Conservation (phyloP, 2,888 invertebrate species). For the Drosophila merina region DNA sequence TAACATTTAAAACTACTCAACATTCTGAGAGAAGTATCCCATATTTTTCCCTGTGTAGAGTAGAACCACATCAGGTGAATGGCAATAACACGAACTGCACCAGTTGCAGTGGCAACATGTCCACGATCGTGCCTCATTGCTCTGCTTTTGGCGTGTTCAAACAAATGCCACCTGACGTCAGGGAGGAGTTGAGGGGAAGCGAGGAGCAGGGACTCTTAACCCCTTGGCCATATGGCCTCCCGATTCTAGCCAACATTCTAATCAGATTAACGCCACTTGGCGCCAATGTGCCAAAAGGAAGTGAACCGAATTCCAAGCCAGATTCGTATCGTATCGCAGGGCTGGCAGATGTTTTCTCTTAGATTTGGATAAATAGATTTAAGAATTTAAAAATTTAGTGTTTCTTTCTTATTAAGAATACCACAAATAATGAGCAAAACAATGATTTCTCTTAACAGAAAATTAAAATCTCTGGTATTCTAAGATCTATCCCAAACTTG, state of each 20-base stretch:
- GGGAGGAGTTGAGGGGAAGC: neutral
- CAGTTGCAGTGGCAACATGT: slow-evolving; percentile 26
- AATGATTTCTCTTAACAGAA: neutral
- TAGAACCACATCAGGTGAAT: slow-evolving; percentile 60
- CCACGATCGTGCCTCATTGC: slow-evolving; percentile 45
- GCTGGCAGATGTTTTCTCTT: slow-evolving; percentile 3
- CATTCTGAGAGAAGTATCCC: neutral
- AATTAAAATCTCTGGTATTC: neutral
- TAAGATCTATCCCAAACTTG: neutral
- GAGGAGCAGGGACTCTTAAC: neutral
- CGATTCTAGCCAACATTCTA: slow-evolving; percentile 61
- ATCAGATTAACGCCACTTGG: slow-evolving; percentile 74
- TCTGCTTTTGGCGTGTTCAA: slow-evolving; percentile 52
- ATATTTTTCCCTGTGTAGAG: slow-evolving; percentile 15
- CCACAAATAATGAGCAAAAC: neutral
- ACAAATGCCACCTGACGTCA: slow-evolving; percentile 51
- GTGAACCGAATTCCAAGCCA: slow-evolving; percentile 16
- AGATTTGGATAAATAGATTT: neutral
- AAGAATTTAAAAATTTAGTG: neutral
- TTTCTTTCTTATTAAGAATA: neutral
- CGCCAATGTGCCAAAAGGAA: slow-evolving; percentile 60
- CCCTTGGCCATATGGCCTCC: slow-evolving; percentile 26
- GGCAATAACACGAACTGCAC: slow-evolving; percentile 70
- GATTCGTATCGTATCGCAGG: slow-evolving; percentile 13
- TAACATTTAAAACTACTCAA: too few relatives aligned